These are phyloP conservation scores for Pangasianodon hypophthalmus DNA, from an alignment of 2,113 vertebrate genomes.

Conservation along the genomic window DNA sequence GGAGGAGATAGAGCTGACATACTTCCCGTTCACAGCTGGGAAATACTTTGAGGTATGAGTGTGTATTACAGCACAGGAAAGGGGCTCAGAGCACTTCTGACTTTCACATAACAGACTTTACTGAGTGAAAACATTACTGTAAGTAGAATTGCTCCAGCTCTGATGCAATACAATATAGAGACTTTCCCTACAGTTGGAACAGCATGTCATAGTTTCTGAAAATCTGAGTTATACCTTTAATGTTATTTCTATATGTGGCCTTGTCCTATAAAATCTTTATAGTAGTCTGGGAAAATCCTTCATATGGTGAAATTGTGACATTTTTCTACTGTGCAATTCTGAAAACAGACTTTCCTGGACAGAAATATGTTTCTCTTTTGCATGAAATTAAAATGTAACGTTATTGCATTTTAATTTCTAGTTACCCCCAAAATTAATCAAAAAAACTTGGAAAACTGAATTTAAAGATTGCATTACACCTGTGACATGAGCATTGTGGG, in stretches of 20 bases:
- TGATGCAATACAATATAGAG: not conserved
- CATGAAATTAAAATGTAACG: too few relatives aligned
- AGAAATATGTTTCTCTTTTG: too few relatives aligned
- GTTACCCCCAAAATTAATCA: too few relatives aligned
- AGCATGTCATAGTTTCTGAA: not conserved
- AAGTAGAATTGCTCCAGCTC: not conserved
- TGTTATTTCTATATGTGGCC: not conserved
- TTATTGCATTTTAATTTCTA: too few relatives aligned
- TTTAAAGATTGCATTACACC: too few relatives aligned
- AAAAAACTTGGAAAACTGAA: too few relatives aligned
- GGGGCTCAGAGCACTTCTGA: not conserved
- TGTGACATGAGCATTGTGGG: too few relatives aligned
- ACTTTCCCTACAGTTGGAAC: not conserved
- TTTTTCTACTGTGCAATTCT: not conserved
- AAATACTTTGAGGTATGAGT: slow-evolving; percentile 92
- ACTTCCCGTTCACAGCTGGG: slow-evolving; percentile 89
- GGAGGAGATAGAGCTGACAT: slow-evolving; percentile 81
- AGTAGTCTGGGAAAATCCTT: too few relatives aligned
- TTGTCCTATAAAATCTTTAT: not conserved
- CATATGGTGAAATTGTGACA: not conserved
- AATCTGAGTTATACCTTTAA: not conserved
- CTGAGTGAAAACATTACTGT: not conserved
- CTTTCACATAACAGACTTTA: not conserved
- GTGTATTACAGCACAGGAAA: slow-evolving; percentile 1
- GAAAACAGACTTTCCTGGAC: not conserved